Base-by-base conservation (phyloP, 2,113 vertebrate species). In the Oryzias celebensis region DNA sequence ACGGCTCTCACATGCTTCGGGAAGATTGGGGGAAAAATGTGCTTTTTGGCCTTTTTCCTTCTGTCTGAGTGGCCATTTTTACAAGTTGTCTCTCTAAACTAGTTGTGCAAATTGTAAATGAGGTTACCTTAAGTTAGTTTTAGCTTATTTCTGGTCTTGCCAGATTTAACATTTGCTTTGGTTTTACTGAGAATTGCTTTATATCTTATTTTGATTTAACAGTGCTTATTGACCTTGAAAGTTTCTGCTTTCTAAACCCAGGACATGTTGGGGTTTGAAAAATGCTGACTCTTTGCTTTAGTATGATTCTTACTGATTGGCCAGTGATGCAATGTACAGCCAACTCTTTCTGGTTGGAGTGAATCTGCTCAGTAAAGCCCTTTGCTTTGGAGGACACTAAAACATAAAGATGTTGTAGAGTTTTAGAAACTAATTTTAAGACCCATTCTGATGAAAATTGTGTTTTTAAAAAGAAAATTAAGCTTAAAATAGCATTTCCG, bases 1-100 rank as follows among this genome's bases (percentile, higher is more conserved):
- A 52, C 1, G 26, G 49, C 58, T 73, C 77, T 76, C 58, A 62
- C 31, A 17, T 73, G 70, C 71, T 76, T 73, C 70, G 73, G 61
- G 18, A 65, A 61, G 51, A 53, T 62, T 58, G 4, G 36, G 36
- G 10, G 12, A 22, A 43, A 63, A 68, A 68, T 51, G 43, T 41
- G 55, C 42, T 72, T 62, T 43, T 45, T 51, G 23, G 45, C 53
- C 45, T 70, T 28, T 62, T 78, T 82, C 53, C 78, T 28, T 70
- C 54, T 67, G 51, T 49, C 52, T 44, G 4, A 45, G 43, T 41
- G 50, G 49, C 64, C 7, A 3, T 45, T 71, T 28, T 59, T 10
- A 47, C 13, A 36, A 55, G 44, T 22, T 13, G 47, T 65, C 28
- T 53, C 42, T 67, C 15, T 70, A 61, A 64, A 36, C 53, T 28